Percentiles rank a stretch among this genome's conserved stretches.
phyloP scores from a whole-genome alignment of 2,113 vertebrate species.

The Baryphthengus martii region DNA sequence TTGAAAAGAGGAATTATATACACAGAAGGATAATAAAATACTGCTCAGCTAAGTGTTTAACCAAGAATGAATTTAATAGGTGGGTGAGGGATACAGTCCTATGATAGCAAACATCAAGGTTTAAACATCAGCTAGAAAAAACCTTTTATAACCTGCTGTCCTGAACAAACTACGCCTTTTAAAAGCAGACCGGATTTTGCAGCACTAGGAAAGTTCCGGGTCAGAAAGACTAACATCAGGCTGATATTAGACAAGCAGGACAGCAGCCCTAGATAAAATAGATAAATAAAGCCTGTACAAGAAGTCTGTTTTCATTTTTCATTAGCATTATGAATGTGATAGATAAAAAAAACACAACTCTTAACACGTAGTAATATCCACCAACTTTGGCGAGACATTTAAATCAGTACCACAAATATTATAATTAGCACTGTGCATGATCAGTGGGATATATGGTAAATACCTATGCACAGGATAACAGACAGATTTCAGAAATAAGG shows the following conservation, averaged over 20 bases:
- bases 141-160: background rate
- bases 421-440: background rate
- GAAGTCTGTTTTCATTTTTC: background rate
- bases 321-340: background rate
- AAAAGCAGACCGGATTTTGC: background rate
- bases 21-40: background rate
- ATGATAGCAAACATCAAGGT: background rate
- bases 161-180: background rate
- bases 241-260: background rate
- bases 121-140: background rate
- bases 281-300: background rate
- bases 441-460: background rate
- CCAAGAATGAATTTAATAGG: background rate
- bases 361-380: background rate
- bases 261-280: background rate
- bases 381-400: background rate
- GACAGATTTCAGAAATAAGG: background rate
- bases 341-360: background rate
- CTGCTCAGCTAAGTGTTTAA: background rate
- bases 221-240: background rate
- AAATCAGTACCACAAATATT: background rate
- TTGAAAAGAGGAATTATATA: background rate
- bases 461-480: background rate
- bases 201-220: background rate
- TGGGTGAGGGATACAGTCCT: background rate